Percentiles rank a stretch among this genome's conserved stretches.
Conservation (phyloP, 2,113 vertebrate genomes). For the Rhombomys opimus region DNA sequence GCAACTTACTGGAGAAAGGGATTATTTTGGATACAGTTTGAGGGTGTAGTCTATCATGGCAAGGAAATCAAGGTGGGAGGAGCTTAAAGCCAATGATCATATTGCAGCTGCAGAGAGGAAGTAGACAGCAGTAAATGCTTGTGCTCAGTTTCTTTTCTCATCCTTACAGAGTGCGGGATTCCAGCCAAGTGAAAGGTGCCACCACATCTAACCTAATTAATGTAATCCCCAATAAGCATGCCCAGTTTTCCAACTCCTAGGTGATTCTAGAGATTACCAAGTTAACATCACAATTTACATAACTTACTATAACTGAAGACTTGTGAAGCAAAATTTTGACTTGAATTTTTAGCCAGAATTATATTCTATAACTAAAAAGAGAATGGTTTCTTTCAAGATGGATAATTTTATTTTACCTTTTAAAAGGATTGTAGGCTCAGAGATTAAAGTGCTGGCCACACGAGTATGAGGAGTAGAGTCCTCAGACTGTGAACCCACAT, state of each 20-base stretch:
- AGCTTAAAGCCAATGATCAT: neutral
- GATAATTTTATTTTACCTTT: slow-evolving; percentile 17
- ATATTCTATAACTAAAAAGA: slow-evolving; percentile 37
- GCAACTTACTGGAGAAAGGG: neutral
- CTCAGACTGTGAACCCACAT: neutral
- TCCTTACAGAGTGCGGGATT: neutral
- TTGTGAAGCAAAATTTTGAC: slow-evolving; percentile 27
- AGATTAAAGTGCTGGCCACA: neutral
- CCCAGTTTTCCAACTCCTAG: neutral
- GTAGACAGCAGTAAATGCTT: neutral
- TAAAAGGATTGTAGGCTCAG: neutral
- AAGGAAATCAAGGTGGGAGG: neutral
- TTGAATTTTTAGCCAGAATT: slow-evolving; percentile 45
- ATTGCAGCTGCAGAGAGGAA: neutral
- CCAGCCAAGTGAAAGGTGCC: neutral
- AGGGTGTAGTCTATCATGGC: neutral
- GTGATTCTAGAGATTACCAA: neutral
- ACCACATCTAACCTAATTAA: neutral
- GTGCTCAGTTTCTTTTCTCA: neutral
- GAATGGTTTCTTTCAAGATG: neutral
- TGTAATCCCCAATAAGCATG: neutral
- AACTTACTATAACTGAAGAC: neutral
- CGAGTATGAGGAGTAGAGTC: neutral
- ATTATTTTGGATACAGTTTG: neutral
- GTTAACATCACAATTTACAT: neutral